A percentile compares a stretch with the other conserved stretches of the same genome.
These are phyloP conservation scores for Tragelaphus scriptus DNA, from an alignment of 2,113 vertebrate species.

Conservation along the genomic window DNA sequence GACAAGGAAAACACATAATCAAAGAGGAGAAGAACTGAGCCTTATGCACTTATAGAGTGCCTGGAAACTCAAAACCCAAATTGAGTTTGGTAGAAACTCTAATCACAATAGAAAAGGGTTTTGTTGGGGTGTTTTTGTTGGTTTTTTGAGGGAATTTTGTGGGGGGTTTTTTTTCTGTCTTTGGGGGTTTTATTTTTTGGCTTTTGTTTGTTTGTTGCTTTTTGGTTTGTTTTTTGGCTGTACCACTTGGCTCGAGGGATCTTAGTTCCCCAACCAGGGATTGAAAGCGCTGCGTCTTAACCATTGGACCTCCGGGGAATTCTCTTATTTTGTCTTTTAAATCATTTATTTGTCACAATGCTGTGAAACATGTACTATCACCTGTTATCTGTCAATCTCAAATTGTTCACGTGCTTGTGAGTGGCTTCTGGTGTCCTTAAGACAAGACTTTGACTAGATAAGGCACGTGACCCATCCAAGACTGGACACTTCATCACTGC, in stretches of 20 bases:
- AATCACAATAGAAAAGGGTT: not conserved
- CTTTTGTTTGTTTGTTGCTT: not conserved
- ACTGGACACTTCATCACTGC: not conserved
- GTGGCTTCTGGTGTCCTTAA: not conserved
- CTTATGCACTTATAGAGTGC: accelerated
- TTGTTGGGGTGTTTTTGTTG: not conserved
- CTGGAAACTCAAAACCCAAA: not conserved
- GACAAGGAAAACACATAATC: not conserved
- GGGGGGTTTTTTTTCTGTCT: not conserved
- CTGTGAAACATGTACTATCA: not conserved
- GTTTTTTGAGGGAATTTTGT: not conserved
- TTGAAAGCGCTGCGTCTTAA: not conserved
- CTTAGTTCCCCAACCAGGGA: not conserved
- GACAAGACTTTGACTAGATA: not conserved
- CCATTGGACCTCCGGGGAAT: not conserved
- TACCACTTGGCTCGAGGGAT: not conserved
- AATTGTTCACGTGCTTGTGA: not conserved
- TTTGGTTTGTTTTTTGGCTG: not conserved
- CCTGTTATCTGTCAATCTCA: not conserved
- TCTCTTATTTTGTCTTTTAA: not conserved
- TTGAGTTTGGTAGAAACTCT: not conserved
- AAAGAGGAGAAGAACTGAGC: not conserved
- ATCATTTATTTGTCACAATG: not conserved
- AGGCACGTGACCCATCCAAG: too few relatives aligned
- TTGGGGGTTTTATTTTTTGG: not conserved